Percentiles rank a stretch among this genome's conserved stretches.
phyloP scores from a whole-genome alignment of 2,888 invertebrate species.

The Epirrita christyi region DNA sequence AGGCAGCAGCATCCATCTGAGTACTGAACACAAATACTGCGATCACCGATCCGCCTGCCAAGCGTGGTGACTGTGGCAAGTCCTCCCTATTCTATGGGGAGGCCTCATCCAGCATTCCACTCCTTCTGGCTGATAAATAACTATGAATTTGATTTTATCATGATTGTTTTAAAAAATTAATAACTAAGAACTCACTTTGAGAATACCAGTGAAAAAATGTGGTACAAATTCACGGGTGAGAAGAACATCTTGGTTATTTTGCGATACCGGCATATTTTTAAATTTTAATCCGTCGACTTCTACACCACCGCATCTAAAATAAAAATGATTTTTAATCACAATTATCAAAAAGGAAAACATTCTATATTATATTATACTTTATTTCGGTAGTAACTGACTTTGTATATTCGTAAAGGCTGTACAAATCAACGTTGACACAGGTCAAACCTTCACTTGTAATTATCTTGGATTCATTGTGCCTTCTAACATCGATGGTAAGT shows the following conservation, averaged over 20 bases:
- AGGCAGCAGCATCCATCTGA: too few relatives aligned
- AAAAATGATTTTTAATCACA: too few relatives aligned
- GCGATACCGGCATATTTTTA: conserved; percentile 34
- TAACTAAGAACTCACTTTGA: conserved; percentile 43
- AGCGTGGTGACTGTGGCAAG: too few relatives aligned
- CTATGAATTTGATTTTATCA: too few relatives aligned
- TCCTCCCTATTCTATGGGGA: too few relatives aligned
- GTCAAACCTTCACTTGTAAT: conserved; percentile 15
- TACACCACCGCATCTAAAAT: conserved; percentile 50
- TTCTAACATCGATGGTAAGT: conserved; percentile 40
- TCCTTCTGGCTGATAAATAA: too few relatives aligned
- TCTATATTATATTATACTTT: too few relatives aligned
- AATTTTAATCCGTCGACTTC: conserved; percentile 43
- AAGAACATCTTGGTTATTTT: conserved; percentile 41
- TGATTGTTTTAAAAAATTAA: too few relatives aligned
- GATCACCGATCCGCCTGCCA: too few relatives aligned
- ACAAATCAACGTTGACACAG: conserved; percentile 36
- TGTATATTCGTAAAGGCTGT: conserved; percentile 34
- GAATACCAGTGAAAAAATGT: conserved; percentile 40
- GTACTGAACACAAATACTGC: too few relatives aligned
- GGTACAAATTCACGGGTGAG: conserved; percentile 45
- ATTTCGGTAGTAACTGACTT: conserved; percentile 44
- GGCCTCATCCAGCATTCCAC: too few relatives aligned
- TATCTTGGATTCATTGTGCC: conserved; percentile 29
- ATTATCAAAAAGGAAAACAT: not conserved